Base-by-base conservation (phyloP, 2,888 invertebrate genomes). In the Oxyteleia sp. region DNA sequence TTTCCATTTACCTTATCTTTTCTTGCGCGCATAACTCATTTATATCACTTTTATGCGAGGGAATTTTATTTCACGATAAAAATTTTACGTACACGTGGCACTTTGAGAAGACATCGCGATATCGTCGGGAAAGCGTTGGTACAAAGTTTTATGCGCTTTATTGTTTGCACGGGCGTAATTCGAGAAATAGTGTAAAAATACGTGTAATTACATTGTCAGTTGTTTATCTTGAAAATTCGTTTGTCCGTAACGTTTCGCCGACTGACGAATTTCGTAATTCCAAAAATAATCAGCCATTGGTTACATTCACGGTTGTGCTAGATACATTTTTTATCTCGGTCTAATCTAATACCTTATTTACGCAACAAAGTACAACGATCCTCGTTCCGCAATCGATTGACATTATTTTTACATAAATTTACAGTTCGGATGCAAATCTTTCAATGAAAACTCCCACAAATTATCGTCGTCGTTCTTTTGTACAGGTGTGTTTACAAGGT, bases 381-480 rank as follows among this genome's bases (percentile, higher is more conserved):
- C 15, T 29, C 47, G 18, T 63, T 47, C 35, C 64, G 64, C 49
- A 64, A 64, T 49, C 64, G 49, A 64, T 38, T 32, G 64, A 63
- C 32, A 47, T 16, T 61, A 8, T 57, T 61, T 69, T 57, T 55
- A 55, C 69, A 69, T 69, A 69, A 69, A 69, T 57, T 69, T 57
- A 53, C 69, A 57, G 69, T 68, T 68, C 55, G 68, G 32, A 68
- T 43, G 68, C 68, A 68, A 68, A 68, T 55, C 18, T 45, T 43
- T 32, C 68, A 68, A 32, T 55, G 45, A 55, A 26, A 55, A 68
- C 68, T 32, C 68, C 68, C 51, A 68, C 68, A 45, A 55, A 68
- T 68, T 43, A 68, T 45, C 63, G n/a, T n/a, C n/a, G n/a, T n/a
- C n/a, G n/a, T n/a, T n/a, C n/a, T n/a, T n/a, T n/a, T n/a, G n/a